Percentiles rank a stretch among this genome's conserved stretches.
These are phyloP conservation scores for Pterophyllum scalare DNA, from an alignment of 2,113 vertebrate species.

Conservation along the genomic window DNA sequence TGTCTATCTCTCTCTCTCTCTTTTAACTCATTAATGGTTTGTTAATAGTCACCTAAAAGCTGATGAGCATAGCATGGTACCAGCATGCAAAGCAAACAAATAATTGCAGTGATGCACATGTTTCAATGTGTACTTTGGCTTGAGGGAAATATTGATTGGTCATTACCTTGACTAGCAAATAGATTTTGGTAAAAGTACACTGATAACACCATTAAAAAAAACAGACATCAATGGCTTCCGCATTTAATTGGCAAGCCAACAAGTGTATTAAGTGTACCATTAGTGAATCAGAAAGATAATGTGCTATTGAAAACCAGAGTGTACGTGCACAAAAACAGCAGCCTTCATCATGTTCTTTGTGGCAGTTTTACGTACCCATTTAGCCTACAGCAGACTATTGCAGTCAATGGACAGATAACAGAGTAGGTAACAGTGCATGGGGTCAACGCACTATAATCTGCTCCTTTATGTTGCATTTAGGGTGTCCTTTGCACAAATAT, in stretches of 20 bases:
- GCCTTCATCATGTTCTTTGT: not conserved
- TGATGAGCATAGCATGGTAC: not conserved
- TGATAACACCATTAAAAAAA: constrained; percentile 23
- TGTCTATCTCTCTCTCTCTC: not conserved
- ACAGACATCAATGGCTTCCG: not conserved
- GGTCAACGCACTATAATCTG: not conserved
- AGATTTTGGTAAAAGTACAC: constrained; percentile 1
- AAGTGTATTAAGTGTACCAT: not conserved
- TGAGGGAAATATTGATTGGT: constrained; percentile 10
- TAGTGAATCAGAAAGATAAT: not conserved
- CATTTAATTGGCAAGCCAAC: not conserved
- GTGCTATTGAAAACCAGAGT: not conserved
- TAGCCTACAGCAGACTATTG: not conserved
- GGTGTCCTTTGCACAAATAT: not conserved
- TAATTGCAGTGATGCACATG: not conserved
- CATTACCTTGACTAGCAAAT: constrained; percentile 34
- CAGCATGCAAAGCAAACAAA: not conserved
- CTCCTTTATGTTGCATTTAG: not conserved
- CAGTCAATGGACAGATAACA: constrained; percentile 5
- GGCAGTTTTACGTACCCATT: not conserved
- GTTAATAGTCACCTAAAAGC: not conserved
- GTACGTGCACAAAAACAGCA: constrained; percentile 1
- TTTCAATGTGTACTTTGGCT: constrained; percentile 28
- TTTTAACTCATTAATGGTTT: not conserved
- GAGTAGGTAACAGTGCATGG: not conserved